A percentile compares a stretch with the other conserved stretches of the same genome.
These are phyloP conservation scores for Gobio gobio DNA, from an alignment of 2,113 vertebrate species.

Conservation along the genomic window DNA sequence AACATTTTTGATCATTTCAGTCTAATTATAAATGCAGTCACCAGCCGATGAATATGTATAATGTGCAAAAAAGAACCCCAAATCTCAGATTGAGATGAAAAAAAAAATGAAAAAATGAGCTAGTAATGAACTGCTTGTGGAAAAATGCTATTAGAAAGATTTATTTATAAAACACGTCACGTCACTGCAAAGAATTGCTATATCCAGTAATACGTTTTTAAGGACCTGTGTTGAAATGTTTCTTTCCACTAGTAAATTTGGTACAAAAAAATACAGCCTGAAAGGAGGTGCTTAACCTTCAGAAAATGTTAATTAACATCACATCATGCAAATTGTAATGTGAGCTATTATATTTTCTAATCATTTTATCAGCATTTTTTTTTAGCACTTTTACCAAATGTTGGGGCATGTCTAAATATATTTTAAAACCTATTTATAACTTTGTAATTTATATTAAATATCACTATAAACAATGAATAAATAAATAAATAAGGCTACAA, in stretches of 20 bases:
- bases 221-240: neutral
- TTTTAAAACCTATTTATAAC: neutral
- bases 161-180: slow-evolving; percentile 16
- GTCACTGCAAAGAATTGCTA: neutral
- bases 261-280: neutral
- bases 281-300: neutral
- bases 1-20: slow-evolving; percentile 61
- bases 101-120: too few relatives aligned
- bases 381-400: neutral
- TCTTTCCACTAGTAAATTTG: neutral
- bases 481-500: neutral
- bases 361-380: too few relatives aligned
- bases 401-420: neutral
- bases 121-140: neutral
- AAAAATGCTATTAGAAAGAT: slow-evolving; percentile 3
- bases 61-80: slow-evolving; percentile 22
- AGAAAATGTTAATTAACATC: too few relatives aligned
- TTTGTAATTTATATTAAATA: neutral
- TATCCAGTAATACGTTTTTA: neutral
- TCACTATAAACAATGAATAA: neutral
- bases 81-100: neutral
- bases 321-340: too few relatives aligned
- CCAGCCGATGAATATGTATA: slow-evolving; percentile 55
- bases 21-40: slow-evolving; percentile 62
- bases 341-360: too few relatives aligned